A percentile compares a stretch with the other conserved stretches of the same genome.
These are phyloP conservation scores for Siniperca chuatsi DNA, from an alignment of 2,113 vertebrate species.

Conservation along the genomic window DNA sequence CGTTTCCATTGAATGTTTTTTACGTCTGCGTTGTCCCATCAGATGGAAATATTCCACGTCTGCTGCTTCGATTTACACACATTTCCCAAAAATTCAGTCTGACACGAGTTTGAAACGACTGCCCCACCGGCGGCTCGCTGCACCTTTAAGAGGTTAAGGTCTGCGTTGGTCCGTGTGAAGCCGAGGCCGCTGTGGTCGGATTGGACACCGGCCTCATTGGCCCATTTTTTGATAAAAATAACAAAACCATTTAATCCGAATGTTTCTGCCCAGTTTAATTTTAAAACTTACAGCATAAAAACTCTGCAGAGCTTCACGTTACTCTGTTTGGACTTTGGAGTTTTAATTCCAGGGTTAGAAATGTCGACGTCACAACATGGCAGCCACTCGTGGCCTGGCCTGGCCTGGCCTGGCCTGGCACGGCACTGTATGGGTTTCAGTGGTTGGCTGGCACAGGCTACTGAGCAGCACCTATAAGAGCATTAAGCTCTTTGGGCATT, in stretches of 20 bases:
- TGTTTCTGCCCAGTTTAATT: background rate
- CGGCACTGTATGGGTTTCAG: background rate
- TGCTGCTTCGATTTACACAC: too few species aligned
- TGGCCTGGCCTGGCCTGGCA: background rate
- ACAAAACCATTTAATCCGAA: conserved; percentile 8
- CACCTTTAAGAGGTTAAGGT: background rate
- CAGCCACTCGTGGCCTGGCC: background rate
- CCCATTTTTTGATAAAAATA: conserved; percentile 20
- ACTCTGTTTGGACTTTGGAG: conserved; percentile 23
- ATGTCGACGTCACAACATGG: conserved; percentile 8
- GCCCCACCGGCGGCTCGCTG: too few species aligned
- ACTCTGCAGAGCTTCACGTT: conserved; percentile 14
- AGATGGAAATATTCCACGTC: too few species aligned
- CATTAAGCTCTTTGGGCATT: conserved; percentile 61
- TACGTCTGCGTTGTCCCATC: too few species aligned
- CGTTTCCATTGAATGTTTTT: too few species aligned
- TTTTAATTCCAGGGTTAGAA: conserved; percentile 42
- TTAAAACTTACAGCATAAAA: conserved; percentile 19
- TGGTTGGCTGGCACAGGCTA: conserved; percentile 32
- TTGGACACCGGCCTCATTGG: background rate
- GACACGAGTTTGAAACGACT: too few species aligned
- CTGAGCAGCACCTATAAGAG: conserved; percentile 47
- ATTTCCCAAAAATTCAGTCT: too few species aligned
- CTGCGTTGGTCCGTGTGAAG: background rate
- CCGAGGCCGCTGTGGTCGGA: background rate